Evolutionary conservation across 2,797 vertebrate genomes (phyloP), one percentile per base, ranked within the genome.

Genomic region (Brachymystax lenok): DNA sequence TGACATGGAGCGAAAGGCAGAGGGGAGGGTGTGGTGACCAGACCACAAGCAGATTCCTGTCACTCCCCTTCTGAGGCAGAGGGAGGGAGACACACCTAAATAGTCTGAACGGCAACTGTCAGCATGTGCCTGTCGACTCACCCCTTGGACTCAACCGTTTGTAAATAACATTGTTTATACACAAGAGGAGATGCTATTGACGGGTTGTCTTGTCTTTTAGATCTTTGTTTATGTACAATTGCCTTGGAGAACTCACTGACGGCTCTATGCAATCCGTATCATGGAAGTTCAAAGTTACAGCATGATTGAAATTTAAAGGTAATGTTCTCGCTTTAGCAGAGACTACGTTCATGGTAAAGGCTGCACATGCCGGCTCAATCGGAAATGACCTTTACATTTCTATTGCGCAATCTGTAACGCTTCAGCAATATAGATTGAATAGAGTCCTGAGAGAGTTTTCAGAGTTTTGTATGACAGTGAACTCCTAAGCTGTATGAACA

Each of bases 61-160:
- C 54, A 21, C 28, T 73, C 30, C 40, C 70, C 10, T 46, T 30
- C 78, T 27, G 67, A 74, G 19, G 54, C 54, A 64, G 4, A 21
- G 74, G 74, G 74, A 30, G 77, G 46, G 75, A 67, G 59, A 54
- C 73, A 28, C 24, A 61, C 71, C 73, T 73, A 73, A 79, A 81
- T 80, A 79, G 82, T 69, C 73, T 61, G 71, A 76, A 73, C 63
- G 71, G 64, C 79, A 46, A 77, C 64, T 17, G 78, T 75, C 83
- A 88, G 81, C 80, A 83, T 77, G 21, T 19, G 61, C 64, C 59
- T 82, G 82, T 85, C 77, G 74, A 80, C 83, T 78, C 85, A 77
- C 70, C 80, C 80, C 77, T 69, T 75, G 84, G 84, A 88, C 81
- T 88, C 82, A 84, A 64, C 75, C 56, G 69, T 82, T 27, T 10